Evolutionary conservation across 2,797 vertebrate genomes (phyloP).

Genomic region (Oreochromis mossambicus): DNA sequence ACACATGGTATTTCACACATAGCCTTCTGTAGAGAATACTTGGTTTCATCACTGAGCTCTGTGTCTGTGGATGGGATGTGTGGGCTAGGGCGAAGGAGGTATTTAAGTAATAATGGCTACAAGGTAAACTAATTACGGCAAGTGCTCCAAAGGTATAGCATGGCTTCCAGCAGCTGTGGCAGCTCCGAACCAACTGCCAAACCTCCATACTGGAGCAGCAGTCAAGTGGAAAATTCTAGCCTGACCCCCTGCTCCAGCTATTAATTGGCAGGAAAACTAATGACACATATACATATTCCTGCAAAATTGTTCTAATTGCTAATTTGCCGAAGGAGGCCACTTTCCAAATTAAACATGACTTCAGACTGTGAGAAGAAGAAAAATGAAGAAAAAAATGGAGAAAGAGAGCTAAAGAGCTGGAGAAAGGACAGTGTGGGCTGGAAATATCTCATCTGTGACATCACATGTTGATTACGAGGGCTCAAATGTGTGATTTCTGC

Average conservation of each 20-base stretch:
- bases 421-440: not conserved
- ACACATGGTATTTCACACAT: slow-evolving; percentile 78
- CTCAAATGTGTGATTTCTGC: slow-evolving; percentile 72
- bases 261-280: slow-evolving; percentile 98
- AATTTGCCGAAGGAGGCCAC: slow-evolving; percentile 92
- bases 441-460: slow-evolving; percentile 27
- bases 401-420: not conserved
- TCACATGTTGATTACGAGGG: slow-evolving; percentile 73
- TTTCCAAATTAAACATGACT: slow-evolving; percentile 96
- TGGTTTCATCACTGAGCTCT: slow-evolving; percentile 70
- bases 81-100: slow-evolving; percentile 70
- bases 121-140: slow-evolving; percentile 97
- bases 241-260: slow-evolving; percentile 89
- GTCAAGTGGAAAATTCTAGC: slow-evolving; percentile 92
- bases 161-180: slow-evolving; percentile 83
- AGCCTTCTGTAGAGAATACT: slow-evolving; percentile 78
- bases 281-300: slow-evolving; percentile 97
- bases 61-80: slow-evolving; percentile 31
- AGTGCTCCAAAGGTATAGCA: slow-evolving; percentile 85
- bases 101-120: slow-evolving; percentile 92
- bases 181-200: slow-evolving; percentile 82
- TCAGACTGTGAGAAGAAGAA: slow-evolving; percentile 72
- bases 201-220: slow-evolving; percentile 84
- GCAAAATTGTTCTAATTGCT: slow-evolving; percentile 98
- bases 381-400: not conserved